Conservation (phyloP, 1,140 invertebrate species). For the Paramacrobiotus metropolitanus region DNA sequence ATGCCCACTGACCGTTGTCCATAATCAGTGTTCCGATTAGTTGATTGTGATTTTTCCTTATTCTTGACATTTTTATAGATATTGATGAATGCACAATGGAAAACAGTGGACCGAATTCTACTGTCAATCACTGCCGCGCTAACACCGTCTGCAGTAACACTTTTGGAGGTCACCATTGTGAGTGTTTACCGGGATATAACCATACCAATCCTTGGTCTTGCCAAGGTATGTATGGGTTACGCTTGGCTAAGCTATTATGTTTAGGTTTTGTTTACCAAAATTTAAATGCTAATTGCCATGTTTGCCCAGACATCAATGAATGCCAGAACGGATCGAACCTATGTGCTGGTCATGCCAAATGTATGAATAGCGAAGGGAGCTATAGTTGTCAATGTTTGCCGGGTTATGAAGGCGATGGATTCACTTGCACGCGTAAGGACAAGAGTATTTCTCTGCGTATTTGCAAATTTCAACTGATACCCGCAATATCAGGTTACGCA, state of each 20-base stretch:
- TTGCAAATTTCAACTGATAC: too few species aligned
- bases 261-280: conserved; percentile 4
- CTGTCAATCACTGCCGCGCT: too few species aligned
- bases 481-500: too few species aligned
- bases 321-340: conserved; percentile 35
- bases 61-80: too few species aligned
- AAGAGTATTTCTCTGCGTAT: too few species aligned
- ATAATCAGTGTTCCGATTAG: too few species aligned
- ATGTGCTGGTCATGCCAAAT: conserved; percentile 51
- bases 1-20: too few species aligned
- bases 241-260: conserved; percentile 27
- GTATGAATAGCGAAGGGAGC: conserved; percentile 58
- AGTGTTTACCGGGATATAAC: conserved; percentile 51
- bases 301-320: conserved; percentile 50
- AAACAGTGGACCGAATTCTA: too few species aligned
- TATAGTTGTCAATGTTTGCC: conserved; percentile 54
- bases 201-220: too few species aligned
- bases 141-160: conserved; percentile 57
- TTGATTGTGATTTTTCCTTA: too few species aligned
- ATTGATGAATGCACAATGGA: conserved; percentile 49
- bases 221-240: conserved; percentile 43
- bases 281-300: not conserved
- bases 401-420: conserved; percentile 60
- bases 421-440: conserved; percentile 52
- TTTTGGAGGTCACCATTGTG: conserved; percentile 48